Conservation (phyloP, 2,888 invertebrate species). For the Dynastes tityus region DNA sequence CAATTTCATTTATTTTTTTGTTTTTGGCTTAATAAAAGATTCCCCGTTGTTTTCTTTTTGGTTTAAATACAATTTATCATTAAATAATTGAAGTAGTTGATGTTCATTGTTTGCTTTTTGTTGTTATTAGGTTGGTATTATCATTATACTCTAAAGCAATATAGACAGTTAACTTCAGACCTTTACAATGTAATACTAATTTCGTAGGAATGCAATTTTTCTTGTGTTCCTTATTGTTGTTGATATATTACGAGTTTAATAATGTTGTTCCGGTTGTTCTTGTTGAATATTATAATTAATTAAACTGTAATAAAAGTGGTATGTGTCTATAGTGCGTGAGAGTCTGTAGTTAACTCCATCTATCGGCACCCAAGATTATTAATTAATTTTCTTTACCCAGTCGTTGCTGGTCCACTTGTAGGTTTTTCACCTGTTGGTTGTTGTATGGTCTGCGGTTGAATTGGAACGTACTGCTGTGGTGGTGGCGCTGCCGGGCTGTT, state of each 20-base stretch:
- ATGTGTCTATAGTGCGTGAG: neutral
- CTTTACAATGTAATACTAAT: neutral
- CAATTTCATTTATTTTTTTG: neutral
- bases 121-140: slow-evolving; percentile 25
- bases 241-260: neutral
- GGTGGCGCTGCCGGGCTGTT: slow-evolving; percentile 56
- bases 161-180: slow-evolving; percentile 29
- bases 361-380: neutral
- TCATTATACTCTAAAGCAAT: neutral
- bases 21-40: neutral
- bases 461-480: slow-evolving; percentile 52
- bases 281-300: neutral
- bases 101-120: slow-evolving; percentile 15
- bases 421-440: slow-evolving; percentile 48
- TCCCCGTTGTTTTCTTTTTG: neutral
- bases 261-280: neutral
- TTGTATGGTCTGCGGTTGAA: slow-evolving; percentile 40
- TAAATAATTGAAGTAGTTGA: slow-evolving; percentile 18
- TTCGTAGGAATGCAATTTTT: neutral
- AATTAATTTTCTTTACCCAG: slow-evolving; percentile 21
- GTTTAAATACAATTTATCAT: neutral
- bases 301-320: neutral
- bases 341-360: slow-evolving; percentile 40
- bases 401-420: slow-evolving; percentile 44
- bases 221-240: neutral